Evolutionary conservation across 2,113 vertebrate genomes (phyloP).

Genomic region (Heterocephalus glaber): DNA sequence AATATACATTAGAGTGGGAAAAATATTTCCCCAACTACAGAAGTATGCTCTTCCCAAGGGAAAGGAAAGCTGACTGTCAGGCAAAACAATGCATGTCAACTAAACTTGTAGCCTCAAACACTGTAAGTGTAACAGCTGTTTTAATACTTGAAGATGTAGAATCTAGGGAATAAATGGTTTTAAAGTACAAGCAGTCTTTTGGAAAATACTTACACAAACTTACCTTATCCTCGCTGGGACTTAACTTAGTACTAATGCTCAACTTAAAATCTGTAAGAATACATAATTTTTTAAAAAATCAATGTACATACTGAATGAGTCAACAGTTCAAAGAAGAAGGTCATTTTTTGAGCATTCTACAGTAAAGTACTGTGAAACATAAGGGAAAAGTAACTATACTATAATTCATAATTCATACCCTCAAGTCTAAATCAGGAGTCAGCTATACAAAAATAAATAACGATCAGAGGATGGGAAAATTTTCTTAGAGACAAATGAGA

Average conservation of each 20-base stretch:
- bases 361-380: slow-evolving; percentile 3
- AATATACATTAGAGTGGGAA: neutral
- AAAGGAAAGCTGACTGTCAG: neutral
- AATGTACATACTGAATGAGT: neutral
- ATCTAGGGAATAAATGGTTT: neutral
- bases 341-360: neutral
- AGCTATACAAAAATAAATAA: neutral
- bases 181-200: slow-evolving; percentile 24
- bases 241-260: neutral
- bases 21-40: neutral
- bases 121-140: neutral
- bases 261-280: neutral
- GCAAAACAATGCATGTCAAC: neutral
- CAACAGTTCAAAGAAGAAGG: neutral
- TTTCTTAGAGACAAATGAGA: neutral
- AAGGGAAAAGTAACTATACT: neutral
- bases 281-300: neutral
- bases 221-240: neutral
- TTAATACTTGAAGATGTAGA: neutral
- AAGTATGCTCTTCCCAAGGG: neutral
- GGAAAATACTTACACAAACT: neutral
- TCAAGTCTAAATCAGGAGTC: neutral
- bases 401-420: neutral
- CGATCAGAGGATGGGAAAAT: neutral
- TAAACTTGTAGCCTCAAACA: neutral